Evolutionary conservation across 2,888 invertebrate genomes (phyloP).

Genomic region (Glaucopsyche alexis): DNA sequence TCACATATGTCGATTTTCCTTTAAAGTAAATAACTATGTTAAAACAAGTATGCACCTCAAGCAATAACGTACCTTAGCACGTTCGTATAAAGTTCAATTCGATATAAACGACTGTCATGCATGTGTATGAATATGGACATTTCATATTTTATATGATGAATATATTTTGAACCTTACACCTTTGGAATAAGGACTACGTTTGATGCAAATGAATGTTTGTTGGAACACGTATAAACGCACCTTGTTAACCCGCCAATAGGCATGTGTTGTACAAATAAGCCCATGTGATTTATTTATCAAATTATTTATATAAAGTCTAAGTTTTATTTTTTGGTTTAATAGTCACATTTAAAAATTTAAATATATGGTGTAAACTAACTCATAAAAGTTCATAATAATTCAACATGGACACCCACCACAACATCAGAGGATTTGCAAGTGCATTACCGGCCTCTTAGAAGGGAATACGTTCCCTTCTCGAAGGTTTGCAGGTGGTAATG

Average conservation of each 20-base stretch:
- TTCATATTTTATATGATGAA: not conserved
- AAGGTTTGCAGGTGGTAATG: no score
- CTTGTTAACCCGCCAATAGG: not conserved
- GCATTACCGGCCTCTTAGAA: no score
- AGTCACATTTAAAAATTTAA: no score
- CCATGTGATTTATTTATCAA: not conserved
- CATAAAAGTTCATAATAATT: no score
- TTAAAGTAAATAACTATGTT: constrained; percentile 56
- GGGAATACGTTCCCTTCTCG: no score
- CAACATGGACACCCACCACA: no score
- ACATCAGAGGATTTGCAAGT: no score
- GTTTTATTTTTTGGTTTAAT: no score
- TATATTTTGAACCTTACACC: constrained; percentile 41
- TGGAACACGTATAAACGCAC: not conserved
- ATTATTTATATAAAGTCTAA: no score
- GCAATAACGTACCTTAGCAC: constrained; percentile 42
- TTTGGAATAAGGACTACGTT: not conserved
- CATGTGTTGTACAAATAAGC: not conserved
- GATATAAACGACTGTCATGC: not conserved
- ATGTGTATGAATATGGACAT: not conserved
- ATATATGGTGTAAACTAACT: no score
- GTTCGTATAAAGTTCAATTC: constrained; percentile 30
- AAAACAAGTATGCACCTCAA: not conserved
- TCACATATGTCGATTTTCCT: constrained; percentile 70
- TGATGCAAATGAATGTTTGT: not conserved